A percentile compares a stretch with the other conserved stretches of the same genome.
Evolutionary conservation across 2,113 vertebrate species (phyloP).

Genomic region (Triplophysa tibetana): DNA sequence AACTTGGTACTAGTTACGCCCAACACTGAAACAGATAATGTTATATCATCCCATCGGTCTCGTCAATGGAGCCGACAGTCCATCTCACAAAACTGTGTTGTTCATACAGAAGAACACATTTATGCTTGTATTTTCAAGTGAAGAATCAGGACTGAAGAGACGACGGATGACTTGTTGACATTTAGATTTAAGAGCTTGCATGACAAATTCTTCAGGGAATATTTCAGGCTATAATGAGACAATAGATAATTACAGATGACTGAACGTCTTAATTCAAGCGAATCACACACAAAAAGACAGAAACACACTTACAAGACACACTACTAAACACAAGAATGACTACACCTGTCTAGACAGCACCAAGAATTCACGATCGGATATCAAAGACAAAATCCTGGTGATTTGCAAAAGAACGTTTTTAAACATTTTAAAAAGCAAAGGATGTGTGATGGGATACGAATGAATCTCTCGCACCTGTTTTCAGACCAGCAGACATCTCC

Average conservation of each 20-base stretch:
- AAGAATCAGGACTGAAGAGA: not conserved
- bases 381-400: too few relatives aligned
- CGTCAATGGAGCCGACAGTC: too few relatives aligned
- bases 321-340: not conserved
- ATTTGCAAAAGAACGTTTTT: too few relatives aligned
- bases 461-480: not conserved
- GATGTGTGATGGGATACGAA: too few relatives aligned
- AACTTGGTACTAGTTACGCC: too few relatives aligned
- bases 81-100: too few relatives aligned
- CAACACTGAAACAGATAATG: too few relatives aligned
- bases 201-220: not conserved
- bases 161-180: not conserved
- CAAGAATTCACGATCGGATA: too few relatives aligned
- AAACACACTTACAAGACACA: not conserved
- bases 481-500: not conserved
- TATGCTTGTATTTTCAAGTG: not conserved
- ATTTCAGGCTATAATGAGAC: not conserved
- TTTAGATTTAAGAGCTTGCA: not conserved
- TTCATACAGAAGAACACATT: not conserved
- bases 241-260: not conserved
- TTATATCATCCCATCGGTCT: too few relatives aligned
- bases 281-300: not conserved
- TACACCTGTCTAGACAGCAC: not conserved
- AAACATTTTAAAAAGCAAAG: not conserved
- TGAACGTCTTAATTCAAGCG: constrained; percentile 11